phyloP scores from a whole-genome alignment of 2,113 vertebrate species.

The Azemiops feae region DNA sequence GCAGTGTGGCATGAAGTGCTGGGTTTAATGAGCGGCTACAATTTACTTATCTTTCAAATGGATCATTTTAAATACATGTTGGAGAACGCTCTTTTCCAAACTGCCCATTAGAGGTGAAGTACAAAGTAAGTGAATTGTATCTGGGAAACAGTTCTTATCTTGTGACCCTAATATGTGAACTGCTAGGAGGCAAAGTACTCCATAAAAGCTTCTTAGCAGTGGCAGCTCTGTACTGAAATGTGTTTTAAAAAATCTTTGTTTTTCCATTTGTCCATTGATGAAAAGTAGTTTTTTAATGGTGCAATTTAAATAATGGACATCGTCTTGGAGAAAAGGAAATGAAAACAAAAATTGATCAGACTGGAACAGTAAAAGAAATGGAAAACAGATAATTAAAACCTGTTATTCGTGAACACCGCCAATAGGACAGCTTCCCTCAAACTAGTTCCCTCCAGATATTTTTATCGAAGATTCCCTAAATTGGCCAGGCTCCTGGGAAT shows the following conservation, averaged over 20 bases:
- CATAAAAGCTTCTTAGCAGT: constrained; percentile 34
- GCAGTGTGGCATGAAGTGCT: constrained; percentile 50
- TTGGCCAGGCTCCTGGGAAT: background rate
- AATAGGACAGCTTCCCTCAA: background rate
- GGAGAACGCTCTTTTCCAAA: constrained; percentile 68
- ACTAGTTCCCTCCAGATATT: background rate
- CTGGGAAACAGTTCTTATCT: constrained; percentile 55
- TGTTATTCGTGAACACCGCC: background rate
- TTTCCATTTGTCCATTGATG: constrained; percentile 22
- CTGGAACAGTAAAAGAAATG: background rate
- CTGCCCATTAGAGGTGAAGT: constrained; percentile 64
- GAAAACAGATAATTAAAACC: background rate
- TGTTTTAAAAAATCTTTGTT: constrained; percentile 19
- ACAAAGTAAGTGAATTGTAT: constrained; percentile 55
- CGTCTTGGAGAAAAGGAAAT: background rate
- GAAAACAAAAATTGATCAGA: background rate
- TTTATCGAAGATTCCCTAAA: background rate
- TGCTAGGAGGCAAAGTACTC: constrained; percentile 33
- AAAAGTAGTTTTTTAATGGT: constrained; percentile 25
- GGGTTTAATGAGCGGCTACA: constrained; percentile 61
- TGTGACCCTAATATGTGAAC: constrained; percentile 31
- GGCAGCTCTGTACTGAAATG: constrained; percentile 19
- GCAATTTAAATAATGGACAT: constrained; percentile 15
- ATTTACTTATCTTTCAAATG: constrained; percentile 71
- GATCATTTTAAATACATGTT: constrained; percentile 68